Base-by-base conservation (phyloP, 1,140 invertebrate genomes). In the Phymorhynchus buccinoides region DNA sequence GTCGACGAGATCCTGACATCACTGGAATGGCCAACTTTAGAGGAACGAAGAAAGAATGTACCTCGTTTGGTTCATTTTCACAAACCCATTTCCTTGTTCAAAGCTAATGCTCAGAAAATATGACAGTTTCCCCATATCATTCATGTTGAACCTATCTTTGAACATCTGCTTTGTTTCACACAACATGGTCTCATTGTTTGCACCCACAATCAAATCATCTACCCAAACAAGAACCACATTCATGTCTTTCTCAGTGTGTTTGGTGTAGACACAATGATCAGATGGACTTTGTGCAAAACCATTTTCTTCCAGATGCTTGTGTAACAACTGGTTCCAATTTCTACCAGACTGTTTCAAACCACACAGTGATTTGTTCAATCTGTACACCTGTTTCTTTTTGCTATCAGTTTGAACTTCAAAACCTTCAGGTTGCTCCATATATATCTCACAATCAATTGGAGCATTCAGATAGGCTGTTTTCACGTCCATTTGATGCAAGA, bases 401-500 rank as follows among this genome's bases (percentile, higher is more conserved):
- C 1, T 9, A 62, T 62, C 56, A 3, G 4, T 62, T 27, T 62
- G 1, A 9, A 22, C 22, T 62, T 62, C 56, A 62, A 62, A 62
- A 0, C 56, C 56, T 9, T 62, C 0, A 18, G 56, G 14, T 18
- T 62, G 56, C 4, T 62, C 7, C 22, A 62, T 62, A 27, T 62
- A 62, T 12, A 62, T 62, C 22, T 62, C 56, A 3, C 56, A 9
- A 27, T 89, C 82, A 77, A 90, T 86, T 30, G 44, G 83, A 4
- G 87, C 88, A 78, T 90, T 88, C 35, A 89, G 42, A 83, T 85
- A 89, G 44, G 89, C 88, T 39, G 86, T 87, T 78, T 86, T 88
- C 3, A 88, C 87, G 85, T 90, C 88, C 87, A 90, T 87, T 71
- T 89, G 88, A 84, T 88, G 88, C 62, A 87, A 22, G n/a, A 42